Base-by-base conservation (phyloP, 2,113 vertebrate species). In the Muntiacus muntjak region DNA sequence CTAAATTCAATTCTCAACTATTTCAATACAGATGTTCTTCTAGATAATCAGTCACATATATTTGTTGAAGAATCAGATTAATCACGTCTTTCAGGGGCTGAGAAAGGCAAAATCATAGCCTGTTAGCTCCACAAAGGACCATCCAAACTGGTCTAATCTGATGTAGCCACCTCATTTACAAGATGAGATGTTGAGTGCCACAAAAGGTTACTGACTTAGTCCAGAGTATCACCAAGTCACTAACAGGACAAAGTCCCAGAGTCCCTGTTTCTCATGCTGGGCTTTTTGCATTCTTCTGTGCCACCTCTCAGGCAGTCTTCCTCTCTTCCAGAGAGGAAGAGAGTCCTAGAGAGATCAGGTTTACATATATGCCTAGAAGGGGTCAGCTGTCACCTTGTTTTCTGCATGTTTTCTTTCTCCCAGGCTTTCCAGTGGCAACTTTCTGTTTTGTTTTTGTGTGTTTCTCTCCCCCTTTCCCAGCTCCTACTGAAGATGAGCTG, bases 11-110 rank as follows among this genome's bases (percentile, higher is more conserved):
- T 64, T 88, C 86, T 82, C 40, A 28, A 67, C 78, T 83, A 43
- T 89, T 94, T 96, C 55, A 82, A 54, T 33, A 54, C 67, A 94
- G 67, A 87, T 30, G 52, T 55, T 94, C 76, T 83, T 28, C 57
- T 62, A 89, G 96, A 89, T 84, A 93, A 83, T 36, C 30, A 6
- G 58, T 23, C 58, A 88, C 3, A 1, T 4, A 33, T 30, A 26
- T 19, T n/a, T 58, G 67, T 17, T 50, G 26, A 96, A 52, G n/a
- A 62, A 76, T 54, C 84, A 87, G 86, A 83, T 71, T 74, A 97
- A 81, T 76, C 76, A 82, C 33, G 33, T 89, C 43, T 30, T 21
- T 94, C 50, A n/a, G 0, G 0, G 54, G 12, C 5, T 88, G 45
- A 88, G 76, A 89, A 94, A 74, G 36, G 79, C 25, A 62, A 78